phyloP scores from a whole-genome alignment of 2,888 invertebrate genomes.

The Spialia ferax region DNA sequence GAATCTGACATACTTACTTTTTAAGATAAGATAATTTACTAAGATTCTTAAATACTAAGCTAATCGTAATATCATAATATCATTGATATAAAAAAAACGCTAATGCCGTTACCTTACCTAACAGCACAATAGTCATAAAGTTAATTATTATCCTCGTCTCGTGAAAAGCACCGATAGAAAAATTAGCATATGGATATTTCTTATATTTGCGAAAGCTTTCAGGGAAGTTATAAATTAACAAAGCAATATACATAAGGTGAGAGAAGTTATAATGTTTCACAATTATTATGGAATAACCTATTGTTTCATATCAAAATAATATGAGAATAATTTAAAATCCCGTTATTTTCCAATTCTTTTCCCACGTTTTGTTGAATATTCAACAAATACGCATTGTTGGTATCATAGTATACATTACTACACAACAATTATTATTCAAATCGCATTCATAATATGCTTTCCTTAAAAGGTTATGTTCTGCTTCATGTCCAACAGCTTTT shows the following conservation, averaged over 20 bases:
- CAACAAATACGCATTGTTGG: slow-evolving; percentile 59
- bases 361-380: slow-evolving; percentile 72
- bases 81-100: not conserved
- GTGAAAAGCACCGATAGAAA: not conserved
- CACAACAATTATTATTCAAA: slow-evolving; percentile 73
- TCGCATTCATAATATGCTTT: slow-evolving; percentile 57
- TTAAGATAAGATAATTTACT: not conserved
- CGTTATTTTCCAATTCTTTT: slow-evolving; percentile 66
- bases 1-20: no score
- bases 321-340: slow-evolving; percentile 46
- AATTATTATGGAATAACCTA: slow-evolving; percentile 52
- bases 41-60: not conserved
- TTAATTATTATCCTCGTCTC: not conserved
- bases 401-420: slow-evolving; percentile 53
- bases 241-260: slow-evolving; percentile 29
- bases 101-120: not conserved
- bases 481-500: slow-evolving; percentile 53
- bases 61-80: not conserved
- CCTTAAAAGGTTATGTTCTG: slow-evolving; percentile 59
- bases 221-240: slow-evolving; percentile 35
- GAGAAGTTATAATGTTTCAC: slow-evolving; percentile 20
- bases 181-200: slow-evolving; percentile 8
- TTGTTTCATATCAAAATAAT: slow-evolving; percentile 53
- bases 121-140: not conserved
- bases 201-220: slow-evolving; percentile 9